These are phyloP conservation scores for Balanococcus diminutus DNA, from an alignment of 2,888 invertebrate species.

Conservation along the genomic window DNA sequence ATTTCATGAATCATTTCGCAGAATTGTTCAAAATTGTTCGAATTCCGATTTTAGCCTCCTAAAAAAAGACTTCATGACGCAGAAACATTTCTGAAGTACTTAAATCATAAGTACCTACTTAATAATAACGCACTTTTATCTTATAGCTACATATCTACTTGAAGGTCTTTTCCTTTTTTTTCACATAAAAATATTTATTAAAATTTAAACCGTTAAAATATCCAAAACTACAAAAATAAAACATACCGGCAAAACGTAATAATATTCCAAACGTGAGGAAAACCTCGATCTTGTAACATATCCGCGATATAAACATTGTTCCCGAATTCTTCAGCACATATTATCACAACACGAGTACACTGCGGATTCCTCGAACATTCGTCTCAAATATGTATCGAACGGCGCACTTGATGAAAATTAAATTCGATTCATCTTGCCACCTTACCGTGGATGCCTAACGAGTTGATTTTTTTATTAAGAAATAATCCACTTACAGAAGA, in stretches of 20 bases:
- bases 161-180: background rate
- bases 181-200: background rate
- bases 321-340: constrained; percentile 12
- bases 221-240: background rate
- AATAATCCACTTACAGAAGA: constrained; percentile 38
- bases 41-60: background rate
- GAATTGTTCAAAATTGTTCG: background rate
- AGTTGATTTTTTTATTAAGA: constrained; percentile 44
- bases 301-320: constrained; percentile 18
- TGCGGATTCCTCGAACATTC: background rate
- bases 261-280: constrained; percentile 3
- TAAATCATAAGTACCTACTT: too few relatives aligned
- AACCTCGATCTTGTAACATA: background rate
- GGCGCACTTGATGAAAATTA: constrained; percentile 21
- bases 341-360: constrained; percentile 16
- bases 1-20: too few relatives aligned
- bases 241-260: constrained; percentile 11
- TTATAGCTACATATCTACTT: too few relatives aligned
- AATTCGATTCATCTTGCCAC: constrained; percentile 50
- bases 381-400: constrained; percentile 27
- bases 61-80: too few relatives aligned
- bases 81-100: background rate
- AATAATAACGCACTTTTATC: too few relatives aligned
- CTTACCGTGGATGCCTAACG: background rate
- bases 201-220: background rate